These are phyloP conservation scores for Oostethus manadensis DNA, from an alignment of 2,113 vertebrate species.

Conservation along the genomic window DNA sequence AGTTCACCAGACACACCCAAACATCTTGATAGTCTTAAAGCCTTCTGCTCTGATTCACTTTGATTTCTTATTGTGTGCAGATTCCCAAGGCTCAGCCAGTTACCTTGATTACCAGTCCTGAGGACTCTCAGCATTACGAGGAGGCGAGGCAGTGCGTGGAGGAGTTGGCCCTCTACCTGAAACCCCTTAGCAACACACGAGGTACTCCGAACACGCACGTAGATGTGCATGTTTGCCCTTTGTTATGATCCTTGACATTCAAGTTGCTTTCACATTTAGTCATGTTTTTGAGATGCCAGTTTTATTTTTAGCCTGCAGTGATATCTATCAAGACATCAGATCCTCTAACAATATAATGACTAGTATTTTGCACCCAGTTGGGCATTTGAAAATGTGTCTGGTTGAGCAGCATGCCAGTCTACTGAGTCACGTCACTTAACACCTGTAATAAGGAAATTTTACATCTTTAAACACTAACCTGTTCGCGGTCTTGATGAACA, in stretches of 20 bases:
- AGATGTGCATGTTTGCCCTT: not conserved
- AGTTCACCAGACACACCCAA: too few relatives aligned
- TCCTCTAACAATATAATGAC: not conserved
- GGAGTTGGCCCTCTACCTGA: conserved; percentile 95
- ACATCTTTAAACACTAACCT: not conserved
- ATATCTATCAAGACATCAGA: too few relatives aligned
- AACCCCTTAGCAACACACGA: conserved; percentile 94
- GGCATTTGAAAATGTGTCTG: not conserved
- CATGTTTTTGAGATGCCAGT: too few relatives aligned
- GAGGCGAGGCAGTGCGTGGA: conserved; percentile 96
- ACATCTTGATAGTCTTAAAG: not conserved
- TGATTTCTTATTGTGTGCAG: conserved; percentile 55
- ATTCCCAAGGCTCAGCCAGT: conserved; percentile 92
- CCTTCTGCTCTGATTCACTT: not conserved
- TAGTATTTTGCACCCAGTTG: not conserved
- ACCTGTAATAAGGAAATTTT: not conserved
- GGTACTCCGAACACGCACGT: conserved; percentile 65
- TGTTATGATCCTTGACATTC: not conserved
- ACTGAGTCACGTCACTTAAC: not conserved
- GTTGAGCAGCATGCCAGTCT: not conserved
- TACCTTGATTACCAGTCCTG: conserved; percentile 87
- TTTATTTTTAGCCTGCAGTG: not conserved
- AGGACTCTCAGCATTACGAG: conserved; percentile 96
- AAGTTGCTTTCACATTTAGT: not conserved
- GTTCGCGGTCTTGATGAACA: not conserved